phyloP scores from a whole-genome alignment of 2,113 vertebrate species.

The Erpornis zantholeuca region DNA sequence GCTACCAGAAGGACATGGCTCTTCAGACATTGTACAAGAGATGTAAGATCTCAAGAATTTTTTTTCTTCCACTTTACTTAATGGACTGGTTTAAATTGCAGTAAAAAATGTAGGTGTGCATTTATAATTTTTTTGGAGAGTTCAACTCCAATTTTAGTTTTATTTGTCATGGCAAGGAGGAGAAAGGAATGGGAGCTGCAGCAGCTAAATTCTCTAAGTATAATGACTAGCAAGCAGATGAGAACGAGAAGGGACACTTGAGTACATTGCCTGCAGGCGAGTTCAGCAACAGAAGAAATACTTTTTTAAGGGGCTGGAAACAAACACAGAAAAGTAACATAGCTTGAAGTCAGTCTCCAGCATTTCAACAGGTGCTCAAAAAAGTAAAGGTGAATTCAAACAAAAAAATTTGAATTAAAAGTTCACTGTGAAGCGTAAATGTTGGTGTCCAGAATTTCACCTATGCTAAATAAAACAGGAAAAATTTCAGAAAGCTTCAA shows the following conservation, averaged over 20 bases:
- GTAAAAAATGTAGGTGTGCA: background rate
- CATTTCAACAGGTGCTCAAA: background rate
- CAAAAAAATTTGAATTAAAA: background rate
- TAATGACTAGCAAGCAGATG: background rate
- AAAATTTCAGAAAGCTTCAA: background rate
- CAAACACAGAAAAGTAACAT: background rate
- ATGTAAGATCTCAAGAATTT: background rate
- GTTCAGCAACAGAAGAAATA: background rate
- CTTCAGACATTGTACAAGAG: background rate
- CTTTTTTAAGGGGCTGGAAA: background rate
- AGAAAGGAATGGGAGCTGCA: background rate
- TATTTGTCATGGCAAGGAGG: background rate
- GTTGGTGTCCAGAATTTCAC: background rate
- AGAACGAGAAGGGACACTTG: background rate
- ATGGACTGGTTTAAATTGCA: background rate
- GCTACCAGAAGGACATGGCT: background rate
- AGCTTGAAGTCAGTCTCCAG: background rate
- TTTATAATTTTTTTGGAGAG: background rate
- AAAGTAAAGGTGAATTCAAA: background rate
- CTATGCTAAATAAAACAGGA: background rate
- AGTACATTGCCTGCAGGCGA: background rate
- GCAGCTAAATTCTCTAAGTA: background rate
- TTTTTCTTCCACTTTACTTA: background rate
- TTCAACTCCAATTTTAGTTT: background rate
- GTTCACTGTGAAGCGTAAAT: background rate